These are phyloP conservation scores for Musca vetustissima DNA, from an alignment of 1,140 invertebrate genomes.

Conservation along the genomic window DNA sequence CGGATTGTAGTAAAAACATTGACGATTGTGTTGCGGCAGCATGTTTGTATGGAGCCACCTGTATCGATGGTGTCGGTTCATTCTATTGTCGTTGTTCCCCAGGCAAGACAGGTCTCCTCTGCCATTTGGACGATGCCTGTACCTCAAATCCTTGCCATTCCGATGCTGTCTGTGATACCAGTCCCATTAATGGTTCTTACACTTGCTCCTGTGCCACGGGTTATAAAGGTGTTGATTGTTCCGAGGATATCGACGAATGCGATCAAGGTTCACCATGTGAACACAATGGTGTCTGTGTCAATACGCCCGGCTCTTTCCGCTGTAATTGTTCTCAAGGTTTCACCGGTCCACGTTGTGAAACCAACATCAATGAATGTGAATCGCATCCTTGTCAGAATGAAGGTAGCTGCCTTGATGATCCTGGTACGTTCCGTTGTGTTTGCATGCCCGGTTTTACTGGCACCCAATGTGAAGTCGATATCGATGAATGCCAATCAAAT, in stretches of 20 bases:
- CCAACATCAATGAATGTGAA: slow-evolving; percentile 92
- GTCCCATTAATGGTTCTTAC: slow-evolving; percentile 91
- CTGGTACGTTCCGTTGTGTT: slow-evolving; percentile 91
- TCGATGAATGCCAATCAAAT: slow-evolving; percentile 85
- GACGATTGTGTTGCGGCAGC: slow-evolving; percentile 90
- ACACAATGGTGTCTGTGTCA: slow-evolving; percentile 91
- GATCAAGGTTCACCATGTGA: slow-evolving; percentile 91
- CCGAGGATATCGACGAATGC: slow-evolving; percentile 93
- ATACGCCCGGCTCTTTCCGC: slow-evolving; percentile 89
- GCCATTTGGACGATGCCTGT: slow-evolving; percentile 95
- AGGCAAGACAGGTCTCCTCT: slow-evolving; percentile 91
- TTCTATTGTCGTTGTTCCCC: slow-evolving; percentile 94
- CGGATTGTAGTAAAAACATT: slow-evolving; percentile 89
- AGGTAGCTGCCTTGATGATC: slow-evolving; percentile 90
- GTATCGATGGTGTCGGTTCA: slow-evolving; percentile 90
- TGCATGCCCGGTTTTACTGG: slow-evolving; percentile 96
- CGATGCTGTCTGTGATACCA: slow-evolving; percentile 92
- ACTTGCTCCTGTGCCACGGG: slow-evolving; percentile 91
- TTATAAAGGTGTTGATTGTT: slow-evolving; percentile 88
- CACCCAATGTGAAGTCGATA: slow-evolving; percentile 87
- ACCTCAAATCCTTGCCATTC: slow-evolving; percentile 94
- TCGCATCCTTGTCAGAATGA: slow-evolving; percentile 93
- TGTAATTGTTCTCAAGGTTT: slow-evolving; percentile 92
- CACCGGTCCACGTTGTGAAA: slow-evolving; percentile 87
- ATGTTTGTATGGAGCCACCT: slow-evolving; percentile 96